A percentile compares a stretch with the other conserved stretches of the same genome.
Evolutionary conservation across 2,888 invertebrate species (phyloP).

Genomic region (Cantharis rustica): DNA sequence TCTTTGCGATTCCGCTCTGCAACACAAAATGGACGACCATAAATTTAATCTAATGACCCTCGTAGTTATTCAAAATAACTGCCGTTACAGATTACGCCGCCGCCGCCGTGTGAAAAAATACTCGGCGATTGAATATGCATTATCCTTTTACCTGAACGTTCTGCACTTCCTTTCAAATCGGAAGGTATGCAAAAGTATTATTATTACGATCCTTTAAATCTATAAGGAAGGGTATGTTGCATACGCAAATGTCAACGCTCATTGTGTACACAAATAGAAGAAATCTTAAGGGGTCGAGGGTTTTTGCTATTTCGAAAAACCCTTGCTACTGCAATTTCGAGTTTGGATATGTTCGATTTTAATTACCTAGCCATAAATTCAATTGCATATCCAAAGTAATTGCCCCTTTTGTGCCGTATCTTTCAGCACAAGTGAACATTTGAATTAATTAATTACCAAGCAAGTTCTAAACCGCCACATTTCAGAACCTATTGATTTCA

Average conservation of each 20-base stretch:
- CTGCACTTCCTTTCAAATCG: slow-evolving; percentile 21
- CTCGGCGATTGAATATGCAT: slow-evolving; percentile 39
- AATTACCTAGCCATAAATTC: neutral
- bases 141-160: slow-evolving; percentile 36
- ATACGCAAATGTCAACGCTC: slow-evolving; percentile 23
- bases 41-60: neutral
- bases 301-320: too few species aligned
- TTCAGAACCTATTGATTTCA: slow-evolving; percentile 42
- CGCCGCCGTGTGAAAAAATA: slow-evolving; percentile 42
- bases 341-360: neutral
- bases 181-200: slow-evolving; percentile 35
- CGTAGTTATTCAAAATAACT: slow-evolving; percentile 18
- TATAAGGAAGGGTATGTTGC: slow-evolving; percentile 31
- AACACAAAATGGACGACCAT: slow-evolving; percentile 25
- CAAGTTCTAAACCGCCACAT: slow-evolving; percentile 25
- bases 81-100: slow-evolving; percentile 29
- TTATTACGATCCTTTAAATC: slow-evolving; percentile 28
- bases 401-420: neutral
- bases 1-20: slow-evolving; percentile 4
- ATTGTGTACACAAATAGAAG: slow-evolving; percentile 12
- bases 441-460: slow-evolving; percentile 26
- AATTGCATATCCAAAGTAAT: neutral
- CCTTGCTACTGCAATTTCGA: neutral
- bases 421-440: neutral
- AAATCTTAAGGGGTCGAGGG: slow-evolving; percentile 3